Conservation (phyloP, 2,797 vertebrate species). For the Loris lydekkerianus region DNA sequence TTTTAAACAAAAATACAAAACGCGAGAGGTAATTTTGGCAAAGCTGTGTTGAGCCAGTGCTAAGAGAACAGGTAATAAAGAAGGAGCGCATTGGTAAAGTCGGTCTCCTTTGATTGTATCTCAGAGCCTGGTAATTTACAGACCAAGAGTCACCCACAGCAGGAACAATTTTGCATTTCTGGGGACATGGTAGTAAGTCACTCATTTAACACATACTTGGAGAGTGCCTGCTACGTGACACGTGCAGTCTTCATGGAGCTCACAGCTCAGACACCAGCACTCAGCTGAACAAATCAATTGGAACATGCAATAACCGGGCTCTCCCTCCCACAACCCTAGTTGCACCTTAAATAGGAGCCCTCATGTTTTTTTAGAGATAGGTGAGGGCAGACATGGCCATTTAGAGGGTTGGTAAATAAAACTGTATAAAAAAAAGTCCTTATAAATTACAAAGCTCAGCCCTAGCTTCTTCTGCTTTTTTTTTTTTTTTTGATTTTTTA, state of each 20-base stretch:
- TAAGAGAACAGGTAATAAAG: background rate
- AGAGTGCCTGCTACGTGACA: background rate
- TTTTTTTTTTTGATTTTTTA: too few species aligned
- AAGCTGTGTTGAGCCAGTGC: background rate
- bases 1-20: constrained; percentile 23
- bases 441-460: background rate
- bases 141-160: background rate
- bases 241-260: background rate
- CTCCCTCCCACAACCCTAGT: background rate
- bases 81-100: background rate
- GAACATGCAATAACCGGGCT: background rate
- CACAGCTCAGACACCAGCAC: background rate
- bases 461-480: background rate
- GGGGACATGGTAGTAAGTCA: background rate
- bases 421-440: background rate
- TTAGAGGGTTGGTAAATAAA: background rate
- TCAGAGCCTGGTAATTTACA: background rate
- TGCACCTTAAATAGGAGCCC: background rate
- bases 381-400: background rate
- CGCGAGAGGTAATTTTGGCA: background rate
- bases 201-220: background rate
- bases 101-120: background rate
- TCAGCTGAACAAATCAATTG: background rate
- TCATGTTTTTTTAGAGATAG: background rate
- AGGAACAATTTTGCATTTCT: background rate